phyloP scores from a whole-genome alignment of 2,888 invertebrate species.

The Drosophila gaucha region DNA sequence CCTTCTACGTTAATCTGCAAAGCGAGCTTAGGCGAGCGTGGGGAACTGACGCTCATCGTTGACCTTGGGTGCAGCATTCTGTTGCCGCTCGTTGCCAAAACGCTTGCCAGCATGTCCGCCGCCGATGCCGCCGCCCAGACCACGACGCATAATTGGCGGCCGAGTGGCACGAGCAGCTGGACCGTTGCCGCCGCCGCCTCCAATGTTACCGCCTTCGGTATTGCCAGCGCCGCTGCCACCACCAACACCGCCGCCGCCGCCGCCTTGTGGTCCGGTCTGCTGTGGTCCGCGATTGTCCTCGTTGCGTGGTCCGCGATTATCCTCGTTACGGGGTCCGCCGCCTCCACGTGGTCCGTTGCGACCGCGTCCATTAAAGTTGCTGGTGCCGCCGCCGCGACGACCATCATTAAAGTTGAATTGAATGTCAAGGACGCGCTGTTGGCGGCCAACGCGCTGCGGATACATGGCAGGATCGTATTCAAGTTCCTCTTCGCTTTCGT shows the following conservation, averaged over 20 bases:
- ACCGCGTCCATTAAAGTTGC: conserved; percentile 87
- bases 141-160: conserved; percentile 63
- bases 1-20: conserved; percentile 9
- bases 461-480: conserved; percentile 92
- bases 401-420: conserved; percentile 95
- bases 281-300: conserved; percentile 29
- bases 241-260: conserved; percentile 26
- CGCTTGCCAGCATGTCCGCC: conserved; percentile 71
- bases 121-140: conserved; percentile 56
- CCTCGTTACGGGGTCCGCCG: conserved; percentile 62
- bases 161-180: conserved; percentile 41
- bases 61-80: conserved; percentile 91
- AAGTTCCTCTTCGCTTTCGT: conserved; percentile 89
- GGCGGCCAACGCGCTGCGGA: conserved; percentile 94
- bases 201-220: conserved; percentile 29
- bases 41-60: conserved; percentile 99
- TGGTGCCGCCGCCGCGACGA: conserved; percentile 90
- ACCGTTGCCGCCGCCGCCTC: conserved; percentile 40
- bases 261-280: conserved; percentile 34
- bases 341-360: conserved; percentile 77
- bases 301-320: conserved; percentile 45
- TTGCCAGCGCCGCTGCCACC: conserved; percentile 40
- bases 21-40: conserved; percentile 90
- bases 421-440: conserved; percentile 94
- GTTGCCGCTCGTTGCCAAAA: conserved; percentile 73